phyloP scores from a whole-genome alignment of 2,797 vertebrate genomes.

The Poeciliopsis infans region DNA sequence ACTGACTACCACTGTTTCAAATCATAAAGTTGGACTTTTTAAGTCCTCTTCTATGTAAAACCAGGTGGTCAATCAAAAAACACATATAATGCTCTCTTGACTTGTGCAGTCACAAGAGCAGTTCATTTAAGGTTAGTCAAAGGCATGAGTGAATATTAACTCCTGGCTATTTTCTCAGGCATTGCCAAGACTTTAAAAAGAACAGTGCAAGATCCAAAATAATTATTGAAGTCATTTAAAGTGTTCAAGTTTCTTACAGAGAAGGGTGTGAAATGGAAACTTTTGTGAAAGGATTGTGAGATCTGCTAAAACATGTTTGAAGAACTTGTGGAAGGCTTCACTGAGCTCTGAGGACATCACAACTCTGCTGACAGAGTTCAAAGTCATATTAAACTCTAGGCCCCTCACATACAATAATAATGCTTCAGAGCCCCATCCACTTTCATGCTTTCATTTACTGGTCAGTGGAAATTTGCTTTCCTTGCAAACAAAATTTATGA shows the following conservation, averaged over 20 bases:
- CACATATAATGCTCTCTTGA: not conserved
- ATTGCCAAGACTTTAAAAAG: conserved; percentile 35
- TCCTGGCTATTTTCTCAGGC: not conserved
- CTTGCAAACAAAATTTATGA: not conserved
- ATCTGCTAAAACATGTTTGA: conserved; percentile 24
- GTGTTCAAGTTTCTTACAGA: conserved; percentile 29
- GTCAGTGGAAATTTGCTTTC: not conserved
- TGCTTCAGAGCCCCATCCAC: not conserved
- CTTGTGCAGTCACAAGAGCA: not conserved
- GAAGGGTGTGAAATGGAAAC: conserved; percentile 19
- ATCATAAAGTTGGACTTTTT: not conserved
- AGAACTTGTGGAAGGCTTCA: not conserved
- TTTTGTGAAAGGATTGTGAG: conserved; percentile 39
- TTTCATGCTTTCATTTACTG: not conserved
- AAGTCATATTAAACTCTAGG: not conserved
- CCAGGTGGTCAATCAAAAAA: not conserved
- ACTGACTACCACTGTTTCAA: not conserved
- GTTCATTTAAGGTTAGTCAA: not conserved
- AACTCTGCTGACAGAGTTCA: not conserved
- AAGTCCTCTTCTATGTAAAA: not conserved
- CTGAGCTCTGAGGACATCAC: not conserved
- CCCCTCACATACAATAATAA: not conserved
- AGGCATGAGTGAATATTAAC: not conserved
- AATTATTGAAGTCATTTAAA: conserved; percentile 21
- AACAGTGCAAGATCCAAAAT: conserved; percentile 30